These are phyloP conservation scores for Edolisoma coerulescens DNA, from an alignment of 2,113 vertebrate species.

Conservation along the genomic window DNA sequence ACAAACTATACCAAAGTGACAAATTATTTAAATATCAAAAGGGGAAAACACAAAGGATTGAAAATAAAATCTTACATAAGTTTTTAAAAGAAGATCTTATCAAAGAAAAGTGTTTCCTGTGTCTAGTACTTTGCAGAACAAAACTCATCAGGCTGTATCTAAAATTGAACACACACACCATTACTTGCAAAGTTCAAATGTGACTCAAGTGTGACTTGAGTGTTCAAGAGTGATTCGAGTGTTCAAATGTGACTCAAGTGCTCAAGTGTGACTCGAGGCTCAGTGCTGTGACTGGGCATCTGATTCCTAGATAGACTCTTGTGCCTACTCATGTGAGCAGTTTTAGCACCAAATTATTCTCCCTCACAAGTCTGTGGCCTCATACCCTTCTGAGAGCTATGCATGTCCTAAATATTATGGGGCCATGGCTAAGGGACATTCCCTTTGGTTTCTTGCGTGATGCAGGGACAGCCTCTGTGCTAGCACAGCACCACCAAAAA, in stretches of 20 bases:
- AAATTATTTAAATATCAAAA: not conserved
- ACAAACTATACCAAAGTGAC: not conserved
- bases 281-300: not conserved
- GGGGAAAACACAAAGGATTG: not conserved
- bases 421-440: rapidly evolving
- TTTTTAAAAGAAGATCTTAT: not conserved
- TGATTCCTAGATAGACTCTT: not conserved
- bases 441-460: not conserved
- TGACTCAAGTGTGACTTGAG: not conserved
- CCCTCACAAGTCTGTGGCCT: not conserved
- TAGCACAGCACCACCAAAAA: not conserved
- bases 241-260: not conserved
- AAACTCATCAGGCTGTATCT: not conserved
- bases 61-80: not conserved
- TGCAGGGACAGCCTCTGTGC: not conserved
- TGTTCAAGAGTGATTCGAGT: not conserved
- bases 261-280: not conserved
- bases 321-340: not conserved
- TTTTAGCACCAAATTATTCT: not conserved
- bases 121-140: not conserved
- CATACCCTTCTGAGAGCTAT: not conserved
- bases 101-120: not conserved
- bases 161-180: not conserved
- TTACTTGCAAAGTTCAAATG: not conserved
- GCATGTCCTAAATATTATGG: not conserved